Conservation (phyloP, 1,140 invertebrate species). For the Drosophila erecta region DNA sequence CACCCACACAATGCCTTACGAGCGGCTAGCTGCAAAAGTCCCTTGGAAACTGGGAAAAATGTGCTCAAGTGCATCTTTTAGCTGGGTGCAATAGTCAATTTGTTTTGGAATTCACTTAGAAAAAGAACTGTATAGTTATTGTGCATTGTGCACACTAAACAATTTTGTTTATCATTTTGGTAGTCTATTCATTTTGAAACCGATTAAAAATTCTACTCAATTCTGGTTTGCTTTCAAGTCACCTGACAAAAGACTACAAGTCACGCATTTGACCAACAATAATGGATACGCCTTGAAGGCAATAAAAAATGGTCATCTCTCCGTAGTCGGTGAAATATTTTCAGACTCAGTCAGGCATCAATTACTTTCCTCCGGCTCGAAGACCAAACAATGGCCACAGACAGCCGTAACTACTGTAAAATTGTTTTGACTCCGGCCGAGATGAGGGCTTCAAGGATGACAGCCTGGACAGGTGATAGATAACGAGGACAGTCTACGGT, state of each 20-base stretch:
- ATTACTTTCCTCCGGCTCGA: constrained; percentile 29
- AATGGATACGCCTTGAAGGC: constrained; percentile 17
- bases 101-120: background rate
- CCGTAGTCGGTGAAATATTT: constrained; percentile 30
- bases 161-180: no score
- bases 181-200: no score
- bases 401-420: constrained; percentile 52
- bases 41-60: constrained; percentile 8
- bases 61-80: constrained; percentile 25
- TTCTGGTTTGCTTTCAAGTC: background rate
- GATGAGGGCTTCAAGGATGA: constrained; percentile 20
- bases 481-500: constrained; percentile 56
- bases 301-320: constrained; percentile 28
- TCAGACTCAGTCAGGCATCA: constrained; percentile 36
- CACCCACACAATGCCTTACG: constrained; percentile 50
- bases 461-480: constrained; percentile 54
- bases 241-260: background rate
- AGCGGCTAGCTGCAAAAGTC: constrained; percentile 41
- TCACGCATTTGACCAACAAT: constrained; percentile 19
- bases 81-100: constrained; percentile 49
- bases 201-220: no score
- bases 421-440: constrained; percentile 46
- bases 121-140: background rate
- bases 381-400: constrained; percentile 32
- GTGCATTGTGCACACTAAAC: no score